phyloP scores from a whole-genome alignment of 2,797 vertebrate genomes.

The Pangasius macronema region DNA sequence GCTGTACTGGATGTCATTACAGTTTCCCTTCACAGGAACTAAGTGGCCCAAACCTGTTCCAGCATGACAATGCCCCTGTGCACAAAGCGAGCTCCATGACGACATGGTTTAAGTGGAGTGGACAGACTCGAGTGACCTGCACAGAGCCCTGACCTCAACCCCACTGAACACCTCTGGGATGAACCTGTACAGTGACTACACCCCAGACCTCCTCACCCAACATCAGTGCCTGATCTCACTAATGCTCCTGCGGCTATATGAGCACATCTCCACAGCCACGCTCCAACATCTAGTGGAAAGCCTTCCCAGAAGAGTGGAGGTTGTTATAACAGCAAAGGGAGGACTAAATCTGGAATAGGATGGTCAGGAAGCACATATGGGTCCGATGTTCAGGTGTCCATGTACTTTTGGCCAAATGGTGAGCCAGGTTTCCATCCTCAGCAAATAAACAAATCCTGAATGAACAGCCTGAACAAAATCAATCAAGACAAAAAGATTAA shows the following conservation, averaged over 20 bases:
- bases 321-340: neutral
- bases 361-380: neutral
- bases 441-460: neutral
- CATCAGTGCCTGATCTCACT: neutral
- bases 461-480: neutral
- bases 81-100: neutral
- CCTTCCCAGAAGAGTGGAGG: neutral
- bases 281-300: neutral
- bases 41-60: neutral
- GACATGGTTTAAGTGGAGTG: neutral
- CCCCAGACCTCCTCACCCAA: neutral
- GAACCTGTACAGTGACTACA: neutral
- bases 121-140: neutral
- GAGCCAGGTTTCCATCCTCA: neutral
- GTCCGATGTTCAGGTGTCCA: neutral
- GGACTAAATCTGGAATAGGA: neutral
- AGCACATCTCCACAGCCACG: neutral
- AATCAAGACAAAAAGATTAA: neutral
- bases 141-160: neutral
- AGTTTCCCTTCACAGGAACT: no score
- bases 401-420: neutral
- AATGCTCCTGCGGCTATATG: neutral
- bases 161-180: neutral
- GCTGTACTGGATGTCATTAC: no score
- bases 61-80: neutral